Percentiles rank a stretch among this genome's conserved stretches.
Evolutionary conservation across 2,797 vertebrate genomes (phyloP).

Genomic region (Hyperoplus immaculatus): DNA sequence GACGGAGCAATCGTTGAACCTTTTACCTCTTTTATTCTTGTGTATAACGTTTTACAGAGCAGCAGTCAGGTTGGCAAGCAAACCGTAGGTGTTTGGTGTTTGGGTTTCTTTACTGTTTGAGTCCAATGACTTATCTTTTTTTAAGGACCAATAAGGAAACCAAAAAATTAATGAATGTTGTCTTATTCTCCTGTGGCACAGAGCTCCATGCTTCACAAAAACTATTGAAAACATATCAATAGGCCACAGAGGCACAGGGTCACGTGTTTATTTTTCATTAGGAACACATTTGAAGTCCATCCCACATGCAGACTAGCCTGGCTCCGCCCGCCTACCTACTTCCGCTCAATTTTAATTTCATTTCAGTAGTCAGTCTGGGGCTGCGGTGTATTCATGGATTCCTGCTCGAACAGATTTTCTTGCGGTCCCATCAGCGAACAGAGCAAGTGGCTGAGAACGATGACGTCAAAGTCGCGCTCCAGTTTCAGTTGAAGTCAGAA

Average conservation of each 20-base stretch:
- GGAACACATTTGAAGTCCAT: neutral
- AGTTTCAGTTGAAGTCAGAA: too few species aligned
- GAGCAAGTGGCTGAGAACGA: too few species aligned
- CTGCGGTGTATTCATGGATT: too few species aligned
- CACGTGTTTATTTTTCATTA: neutral
- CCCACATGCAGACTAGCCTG: neutral
- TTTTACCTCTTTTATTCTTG: conserved; percentile 13
- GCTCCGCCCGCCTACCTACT: neutral
- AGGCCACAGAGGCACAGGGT: neutral
- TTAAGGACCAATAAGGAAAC: neutral
- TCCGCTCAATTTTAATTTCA: too few species aligned
- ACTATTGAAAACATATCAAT: neutral
- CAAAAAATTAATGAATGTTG: neutral
- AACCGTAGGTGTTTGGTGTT: neutral
- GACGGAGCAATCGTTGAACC: conserved; percentile 5
- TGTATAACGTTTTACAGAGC: neutral
- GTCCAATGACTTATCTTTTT: neutral
- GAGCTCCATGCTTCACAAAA: neutral
- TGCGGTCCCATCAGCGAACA: too few species aligned
- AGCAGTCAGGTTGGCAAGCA: neutral
- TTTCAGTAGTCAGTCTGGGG: too few species aligned
- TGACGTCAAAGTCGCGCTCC: too few species aligned
- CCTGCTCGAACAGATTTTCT: too few species aligned
- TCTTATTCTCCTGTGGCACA: neutral
- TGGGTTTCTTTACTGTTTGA: neutral